Evolutionary conservation across 2,113 vertebrate species (phyloP).

Genomic region (Pluvianellus socialis): DNA sequence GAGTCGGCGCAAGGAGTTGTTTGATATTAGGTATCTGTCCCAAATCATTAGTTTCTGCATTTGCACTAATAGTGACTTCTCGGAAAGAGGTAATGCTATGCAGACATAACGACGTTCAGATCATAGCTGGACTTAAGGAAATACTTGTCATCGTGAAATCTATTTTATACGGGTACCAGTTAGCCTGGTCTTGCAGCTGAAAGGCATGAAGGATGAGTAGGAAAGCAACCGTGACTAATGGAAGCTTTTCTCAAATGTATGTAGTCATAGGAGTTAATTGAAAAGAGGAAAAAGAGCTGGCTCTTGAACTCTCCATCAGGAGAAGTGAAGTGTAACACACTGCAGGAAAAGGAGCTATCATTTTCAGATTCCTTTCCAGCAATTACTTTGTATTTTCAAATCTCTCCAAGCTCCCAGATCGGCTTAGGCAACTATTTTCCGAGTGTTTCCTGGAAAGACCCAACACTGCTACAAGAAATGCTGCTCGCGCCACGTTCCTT

Average conservation of each 20-base stretch:
- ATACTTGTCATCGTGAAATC: background rate
- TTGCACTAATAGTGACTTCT: background rate
- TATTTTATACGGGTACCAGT: background rate
- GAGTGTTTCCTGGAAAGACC: background rate
- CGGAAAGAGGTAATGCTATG: background rate
- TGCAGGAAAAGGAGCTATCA: background rate
- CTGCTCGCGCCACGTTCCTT: accelerated
- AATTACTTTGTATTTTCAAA: conserved; percentile 24
- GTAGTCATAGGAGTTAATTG: conserved; percentile 52
- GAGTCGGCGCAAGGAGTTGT: background rate
- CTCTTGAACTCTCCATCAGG: conserved; percentile 5
- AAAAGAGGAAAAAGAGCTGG: conserved; percentile 10
- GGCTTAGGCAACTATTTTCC: background rate
- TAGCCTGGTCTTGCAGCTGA: background rate
- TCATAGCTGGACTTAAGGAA: background rate
- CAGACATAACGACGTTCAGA: background rate
- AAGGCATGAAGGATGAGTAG: conserved; percentile 45
- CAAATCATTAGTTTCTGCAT: background rate
- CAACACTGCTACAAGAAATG: background rate
- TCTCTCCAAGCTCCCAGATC: background rate
- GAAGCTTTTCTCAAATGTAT: conserved; percentile 25
- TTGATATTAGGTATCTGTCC: background rate
- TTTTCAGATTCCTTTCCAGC: conserved; percentile 12
- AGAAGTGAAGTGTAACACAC: background rate
- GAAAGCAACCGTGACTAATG: conserved; percentile 67